phyloP scores from a whole-genome alignment of 2,113 vertebrate species.

The Anser cygnoides region DNA sequence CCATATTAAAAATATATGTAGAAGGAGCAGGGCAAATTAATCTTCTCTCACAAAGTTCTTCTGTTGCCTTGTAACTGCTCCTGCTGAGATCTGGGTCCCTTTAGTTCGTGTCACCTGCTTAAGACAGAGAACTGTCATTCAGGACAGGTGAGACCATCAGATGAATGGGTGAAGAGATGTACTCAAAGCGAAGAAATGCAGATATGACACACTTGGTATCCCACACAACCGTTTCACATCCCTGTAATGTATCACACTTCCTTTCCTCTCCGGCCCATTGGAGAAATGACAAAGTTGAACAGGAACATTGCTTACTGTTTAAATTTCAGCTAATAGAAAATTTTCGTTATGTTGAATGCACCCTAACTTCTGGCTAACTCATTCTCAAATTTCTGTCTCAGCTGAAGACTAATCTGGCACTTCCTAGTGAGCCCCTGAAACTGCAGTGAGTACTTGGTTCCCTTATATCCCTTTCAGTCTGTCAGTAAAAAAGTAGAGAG shows the following conservation, averaged over 20 bases:
- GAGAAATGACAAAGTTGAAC: neutral
- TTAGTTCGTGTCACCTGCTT: neutral
- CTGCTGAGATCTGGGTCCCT: neutral
- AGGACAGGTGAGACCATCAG: neutral
- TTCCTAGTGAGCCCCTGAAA: neutral
- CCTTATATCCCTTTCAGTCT: neutral
- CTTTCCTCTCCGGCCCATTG: neutral
- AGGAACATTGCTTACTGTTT: neutral
- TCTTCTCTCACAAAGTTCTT: neutral
- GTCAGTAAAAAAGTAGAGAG: neutral
- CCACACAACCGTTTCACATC: conserved; percentile 31
- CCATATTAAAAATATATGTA: fast-evolving
- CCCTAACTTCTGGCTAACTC: neutral
- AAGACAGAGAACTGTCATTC: neutral
- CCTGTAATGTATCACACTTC: neutral
- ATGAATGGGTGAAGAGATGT: neutral
- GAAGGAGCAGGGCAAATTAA: neutral
- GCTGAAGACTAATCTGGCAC: neutral
- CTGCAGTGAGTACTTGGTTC: conserved; percentile 1
- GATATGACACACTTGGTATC: neutral
- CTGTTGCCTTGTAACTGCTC: neutral
- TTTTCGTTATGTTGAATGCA: neutral
- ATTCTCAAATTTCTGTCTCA: neutral
- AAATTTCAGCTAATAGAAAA: neutral
- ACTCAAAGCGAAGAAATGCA: neutral